A percentile compares a stretch with the other conserved stretches of the same genome.
Evolutionary conservation across 2,797 vertebrate genomes (phyloP).

Genomic region (Pipistrellus nathusii): DNA sequence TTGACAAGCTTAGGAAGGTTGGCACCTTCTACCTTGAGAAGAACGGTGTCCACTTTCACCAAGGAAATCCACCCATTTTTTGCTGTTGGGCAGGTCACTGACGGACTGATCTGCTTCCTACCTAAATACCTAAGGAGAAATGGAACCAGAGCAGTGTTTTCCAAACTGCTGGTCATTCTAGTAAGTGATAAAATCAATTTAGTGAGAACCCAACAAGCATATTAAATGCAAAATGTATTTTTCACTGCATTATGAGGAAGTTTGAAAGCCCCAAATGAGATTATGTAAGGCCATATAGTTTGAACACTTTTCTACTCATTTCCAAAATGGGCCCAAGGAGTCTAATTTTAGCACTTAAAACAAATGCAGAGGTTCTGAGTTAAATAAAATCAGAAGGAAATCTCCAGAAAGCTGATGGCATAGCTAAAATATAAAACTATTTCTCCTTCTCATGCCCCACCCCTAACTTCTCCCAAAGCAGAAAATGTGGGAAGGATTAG

Average conservation of each 20-base stretch:
- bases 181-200: slow-evolving; percentile 13
- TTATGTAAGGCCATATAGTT: background rate
- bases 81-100: background rate
- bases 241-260: slow-evolving; percentile 1
- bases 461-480: background rate
- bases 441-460: background rate
- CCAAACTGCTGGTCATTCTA: background rate
- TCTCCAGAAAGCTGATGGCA: background rate
- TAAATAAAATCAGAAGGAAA: slow-evolving; percentile 36
- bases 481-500: background rate
- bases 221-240: slow-evolving; percentile 40
- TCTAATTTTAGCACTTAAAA: slow-evolving; percentile 38
- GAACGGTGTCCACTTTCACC: background rate
- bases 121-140: background rate
- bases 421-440: background rate
- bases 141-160: background rate
- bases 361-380: slow-evolving; percentile 39
- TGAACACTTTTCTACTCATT: slow-evolving; percentile 31
- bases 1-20: background rate
- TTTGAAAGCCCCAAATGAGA: slow-evolving; percentile 1
- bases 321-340: slow-evolving; percentile 27
- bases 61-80: background rate
- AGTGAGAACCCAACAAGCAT: slow-evolving; percentile 8
- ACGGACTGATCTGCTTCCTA: background rate
- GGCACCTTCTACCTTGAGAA: background rate